phyloP scores from a whole-genome alignment of 1,140 invertebrate genomes.

The Ips typographus region DNA sequence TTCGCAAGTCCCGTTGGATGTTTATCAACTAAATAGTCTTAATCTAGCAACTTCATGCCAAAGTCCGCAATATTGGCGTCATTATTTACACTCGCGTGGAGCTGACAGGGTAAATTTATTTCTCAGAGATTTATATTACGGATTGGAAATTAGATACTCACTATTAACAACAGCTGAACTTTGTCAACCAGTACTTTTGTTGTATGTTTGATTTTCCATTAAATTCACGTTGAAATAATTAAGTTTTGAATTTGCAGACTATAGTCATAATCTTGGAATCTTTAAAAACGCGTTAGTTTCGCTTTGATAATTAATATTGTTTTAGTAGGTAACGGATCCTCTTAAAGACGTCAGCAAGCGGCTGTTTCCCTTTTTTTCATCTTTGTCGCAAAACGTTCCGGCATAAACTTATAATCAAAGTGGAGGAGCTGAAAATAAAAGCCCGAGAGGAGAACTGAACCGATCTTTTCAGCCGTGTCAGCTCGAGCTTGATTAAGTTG shows the following conservation, averaged over 20 bases:
- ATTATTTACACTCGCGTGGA: conserved; percentile 10
- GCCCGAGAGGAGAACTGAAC: neutral
- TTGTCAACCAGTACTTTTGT: too few relatives aligned
- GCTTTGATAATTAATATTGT: neutral
- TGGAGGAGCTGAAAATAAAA: conserved; percentile 6
- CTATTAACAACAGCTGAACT: neutral
- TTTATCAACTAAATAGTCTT: conserved; percentile 12
- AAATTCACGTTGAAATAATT: too few relatives aligned
- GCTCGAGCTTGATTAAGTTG: conserved; percentile 12
- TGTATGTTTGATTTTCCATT: too few relatives aligned
- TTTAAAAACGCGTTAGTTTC: neutral
- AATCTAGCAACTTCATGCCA: conserved; percentile 12
- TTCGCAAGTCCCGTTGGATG: neutral
- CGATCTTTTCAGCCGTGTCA: conserved; percentile 6
- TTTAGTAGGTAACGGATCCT: neutral
- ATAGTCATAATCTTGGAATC: too few relatives aligned
- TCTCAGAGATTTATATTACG: conserved; percentile 4
- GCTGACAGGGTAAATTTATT: conserved; percentile 14
- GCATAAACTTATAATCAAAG: conserved; percentile 5
- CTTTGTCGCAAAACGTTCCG: neutral
- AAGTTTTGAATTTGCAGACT: too few relatives aligned
- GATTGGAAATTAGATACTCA: conserved; percentile 3
- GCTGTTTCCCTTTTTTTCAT: conserved; percentile 5
- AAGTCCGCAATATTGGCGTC: conserved; percentile 12
- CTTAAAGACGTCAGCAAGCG: neutral